phyloP scores from a whole-genome alignment of 2,888 invertebrate species.

The Zootermopsis nevadensis region DNA sequence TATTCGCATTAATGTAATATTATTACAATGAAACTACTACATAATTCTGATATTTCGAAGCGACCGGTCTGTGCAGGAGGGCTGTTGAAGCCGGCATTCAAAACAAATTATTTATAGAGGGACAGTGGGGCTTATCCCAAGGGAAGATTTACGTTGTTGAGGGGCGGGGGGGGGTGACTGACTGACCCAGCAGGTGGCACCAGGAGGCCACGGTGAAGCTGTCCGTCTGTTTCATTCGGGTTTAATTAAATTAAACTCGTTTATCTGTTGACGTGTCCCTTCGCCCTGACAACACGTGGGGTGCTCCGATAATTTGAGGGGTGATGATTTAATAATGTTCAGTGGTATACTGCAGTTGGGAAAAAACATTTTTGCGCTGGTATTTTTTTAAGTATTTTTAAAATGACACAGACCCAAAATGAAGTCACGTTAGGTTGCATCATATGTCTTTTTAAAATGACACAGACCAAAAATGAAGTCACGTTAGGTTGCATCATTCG shows the following conservation, averaged over 20 bases:
- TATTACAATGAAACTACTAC: no score
- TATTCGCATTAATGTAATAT: no score
- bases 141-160: conserved; percentile 6
- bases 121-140: not conserved
- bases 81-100: not conserved
- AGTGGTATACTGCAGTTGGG: not conserved
- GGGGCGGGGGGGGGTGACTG: not conserved
- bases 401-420: not conserved
- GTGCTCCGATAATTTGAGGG: not conserved
- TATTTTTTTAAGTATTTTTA: not conserved
- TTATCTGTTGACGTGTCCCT: conserved; percentile 7
- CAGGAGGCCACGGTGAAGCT: not conserved
- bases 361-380: not conserved
- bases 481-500: not conserved
- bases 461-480: not conserved
- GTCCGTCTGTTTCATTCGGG: conserved; percentile 8
- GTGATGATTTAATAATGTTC: not conserved
- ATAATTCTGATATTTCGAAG: no score
- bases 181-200: not conserved
- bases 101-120: not conserved
- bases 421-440: not conserved
- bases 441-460: no score
- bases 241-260: conserved; percentile 31
- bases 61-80: no score
- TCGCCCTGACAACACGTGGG: not conserved